A percentile compares a stretch with the other conserved stretches of the same genome.
Evolutionary conservation across 2,113 vertebrate species (phyloP).

Genomic region (Pipa parva): DNA sequence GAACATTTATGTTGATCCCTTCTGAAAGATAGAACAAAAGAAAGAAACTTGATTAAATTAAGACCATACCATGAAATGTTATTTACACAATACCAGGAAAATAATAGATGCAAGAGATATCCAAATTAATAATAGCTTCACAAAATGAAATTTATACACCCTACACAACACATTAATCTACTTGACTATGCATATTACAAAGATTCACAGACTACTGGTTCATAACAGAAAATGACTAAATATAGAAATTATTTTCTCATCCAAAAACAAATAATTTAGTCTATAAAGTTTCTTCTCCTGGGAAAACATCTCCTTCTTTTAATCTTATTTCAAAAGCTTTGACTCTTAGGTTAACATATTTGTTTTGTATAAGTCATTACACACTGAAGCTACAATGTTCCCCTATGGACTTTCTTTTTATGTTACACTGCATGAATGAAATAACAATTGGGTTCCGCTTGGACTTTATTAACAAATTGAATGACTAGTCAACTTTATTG

Average conservation of each 20-base stretch:
- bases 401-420: conserved; percentile 14
- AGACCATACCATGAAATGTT: too few relatives aligned
- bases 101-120: too few relatives aligned
- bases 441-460: conserved; percentile 3
- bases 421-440: conserved; percentile 6
- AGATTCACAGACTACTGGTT: background rate
- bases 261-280: background rate
- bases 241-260: background rate
- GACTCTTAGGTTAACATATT: conserved; percentile 20
- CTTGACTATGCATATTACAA: background rate
- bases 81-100: too few relatives aligned
- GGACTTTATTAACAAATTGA: conserved; percentile 19
- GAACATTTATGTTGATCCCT: too few relatives aligned
- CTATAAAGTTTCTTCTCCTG: background rate
- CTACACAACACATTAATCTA: background rate
- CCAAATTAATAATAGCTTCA: too few relatives aligned
- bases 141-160: too few relatives aligned
- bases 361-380: conserved; percentile 11
- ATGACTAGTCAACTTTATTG: conserved; percentile 31
- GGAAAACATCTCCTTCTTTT: background rate
- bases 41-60: too few relatives aligned
- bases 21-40: too few relatives aligned
- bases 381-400: background rate
- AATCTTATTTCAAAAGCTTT: conserved; percentile 4
- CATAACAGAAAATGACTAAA: too few relatives aligned